Base-by-base conservation (phyloP, 2,888 invertebrate species). In the Lepidonotus clava region DNA sequence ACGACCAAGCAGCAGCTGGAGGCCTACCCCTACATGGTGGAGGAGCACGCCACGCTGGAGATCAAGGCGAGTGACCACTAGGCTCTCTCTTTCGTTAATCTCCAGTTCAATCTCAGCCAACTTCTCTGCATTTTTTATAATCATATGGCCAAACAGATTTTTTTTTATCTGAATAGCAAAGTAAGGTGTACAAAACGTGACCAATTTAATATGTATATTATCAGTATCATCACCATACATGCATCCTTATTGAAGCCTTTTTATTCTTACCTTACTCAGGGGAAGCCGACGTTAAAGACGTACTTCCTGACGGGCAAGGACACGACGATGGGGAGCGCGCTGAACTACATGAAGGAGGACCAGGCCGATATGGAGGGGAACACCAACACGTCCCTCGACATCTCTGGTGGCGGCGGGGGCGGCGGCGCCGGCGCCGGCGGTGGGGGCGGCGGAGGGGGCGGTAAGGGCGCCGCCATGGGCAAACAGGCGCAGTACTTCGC, bases 1-100 rank as follows among this genome's bases (percentile, higher is more conserved):
- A 96, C 97, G 0, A 98, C 98, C 0, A 96, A 96, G 92, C 96
- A 97, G 90, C 95, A 97, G 24, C 95, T 98, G 8, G 96, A 97
- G 28, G 90, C 0, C 95, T 96, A 91, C 0, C 91, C 91, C 0
- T 98, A 98, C 92, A 96, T 95, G 92, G 96, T 97, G 2, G 95
- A 92, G 38, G 93, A 93, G 51, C 38, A 40, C 40, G 24, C 40
- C 1, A 84, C 84, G 4, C 66, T 84, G 1, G 84, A 84, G n/a
- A 36, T 66, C 24, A 84, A 84, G 84, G 84, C 67, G 34, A 24
- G 84, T 11, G 18, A 53, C n/a, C 53, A 4, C 11, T 53, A n/a
- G n/a, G n/a, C n/a, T n/a, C n/a, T n/a, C n/a, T n/a, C n/a, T n/a
- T n/a, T n/a, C n/a, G n/a, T n/a, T n/a, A n/a, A n/a, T n/a, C n/a